Evolutionary conservation across 30 jellyfish, hydroid and myxozoan genomes (phyloP), one percentile per base, ranked within the genome.

Genomic region (Rhopilema esculentum): DNA sequence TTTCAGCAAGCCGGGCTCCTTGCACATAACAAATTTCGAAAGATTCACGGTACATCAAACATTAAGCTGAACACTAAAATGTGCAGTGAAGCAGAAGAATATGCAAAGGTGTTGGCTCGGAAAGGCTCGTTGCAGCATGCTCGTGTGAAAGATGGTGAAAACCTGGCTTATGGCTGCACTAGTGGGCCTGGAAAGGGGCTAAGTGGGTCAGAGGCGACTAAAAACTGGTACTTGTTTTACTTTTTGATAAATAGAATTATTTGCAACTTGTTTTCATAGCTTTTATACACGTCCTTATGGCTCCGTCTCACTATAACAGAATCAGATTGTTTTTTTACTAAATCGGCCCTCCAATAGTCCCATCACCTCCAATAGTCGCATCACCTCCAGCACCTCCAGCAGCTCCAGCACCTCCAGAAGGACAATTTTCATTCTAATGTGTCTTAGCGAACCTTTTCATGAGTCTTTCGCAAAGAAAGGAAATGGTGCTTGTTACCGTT

Each of bases 21-120:
- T 7, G 97, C 97, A 24, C 98, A 93, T 82, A 93, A 93, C 69
- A 80, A 88, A 27, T 93, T 69, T 81, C 92, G 98, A 25, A 83
- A 75, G 28, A 77, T 93, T 0, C 98, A 93, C 81, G 66, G 65
- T 28, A 79, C 95, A 1, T n/a, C 75, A 6, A 71, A 92, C 7
- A 81, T 93, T 26, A 72, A 65, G 66, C 23, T 87, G 65, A 96
- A 93, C 66, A 66, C 57, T 6, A 27, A 87, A 52, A 53, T 93
- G 86, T 61, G 74, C 82, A 50, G 68, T 9, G 93, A 88, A 23
- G 95, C 96, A 22, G 92, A 93, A 63, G 82, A 76, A 23, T 88
- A 82, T 51, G 98, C 98, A 18, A 83, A 88, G 72, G 67, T 15
- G 53, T 69, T 93, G 28, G 98, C 98, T 12, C 33, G 69, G 73